A percentile compares a stretch with the other conserved stretches of the same genome.
phyloP scores from a whole-genome alignment of 2,113 vertebrate species.

The Oncorhynchus mykiss region DNA sequence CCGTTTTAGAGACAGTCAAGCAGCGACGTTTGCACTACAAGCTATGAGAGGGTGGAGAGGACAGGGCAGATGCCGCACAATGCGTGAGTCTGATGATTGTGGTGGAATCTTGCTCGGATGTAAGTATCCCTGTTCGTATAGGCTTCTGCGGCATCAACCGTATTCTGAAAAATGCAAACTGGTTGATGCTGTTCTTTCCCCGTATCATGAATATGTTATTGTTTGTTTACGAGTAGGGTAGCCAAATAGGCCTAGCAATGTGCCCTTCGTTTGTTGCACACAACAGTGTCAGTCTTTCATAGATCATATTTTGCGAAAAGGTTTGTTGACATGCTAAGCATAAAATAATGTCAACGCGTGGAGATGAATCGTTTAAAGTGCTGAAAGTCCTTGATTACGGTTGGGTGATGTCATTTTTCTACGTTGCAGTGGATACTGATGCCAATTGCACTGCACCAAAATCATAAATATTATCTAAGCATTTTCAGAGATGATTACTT shows the following conservation, averaged over 20 bases:
- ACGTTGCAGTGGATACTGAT: slow-evolving; percentile 12
- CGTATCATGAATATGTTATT: neutral
- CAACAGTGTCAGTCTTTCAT: neutral
- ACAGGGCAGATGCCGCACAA: slow-evolving; percentile 46
- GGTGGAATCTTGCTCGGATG: neutral
- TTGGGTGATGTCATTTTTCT: slow-evolving; percentile 46
- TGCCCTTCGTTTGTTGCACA: neutral
- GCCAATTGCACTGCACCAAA: slow-evolving; percentile 30
- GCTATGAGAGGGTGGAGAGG: slow-evolving; percentile 7
- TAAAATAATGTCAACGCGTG: slow-evolving; percentile 4
- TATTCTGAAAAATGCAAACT: neutral
- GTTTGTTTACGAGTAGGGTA: no score
- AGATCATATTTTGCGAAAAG: neutral
- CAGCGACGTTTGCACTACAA: neutral
- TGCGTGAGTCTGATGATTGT: slow-evolving; percentile 19
- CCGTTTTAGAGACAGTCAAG: neutral
- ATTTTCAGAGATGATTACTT: neutral
- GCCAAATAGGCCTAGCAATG: neutral
- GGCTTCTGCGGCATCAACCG: slow-evolving; percentile 56
- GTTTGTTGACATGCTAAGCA: slow-evolving; percentile 9
- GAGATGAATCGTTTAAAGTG: slow-evolving; percentile 4
- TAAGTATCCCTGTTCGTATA: slow-evolving; percentile 28
- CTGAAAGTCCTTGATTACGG: slow-evolving; percentile 45
- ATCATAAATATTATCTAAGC: neutral
- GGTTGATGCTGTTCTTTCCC: neutral